phyloP scores from a whole-genome alignment of 2,888 invertebrate genomes.

The Nomada hirtipes region DNA sequence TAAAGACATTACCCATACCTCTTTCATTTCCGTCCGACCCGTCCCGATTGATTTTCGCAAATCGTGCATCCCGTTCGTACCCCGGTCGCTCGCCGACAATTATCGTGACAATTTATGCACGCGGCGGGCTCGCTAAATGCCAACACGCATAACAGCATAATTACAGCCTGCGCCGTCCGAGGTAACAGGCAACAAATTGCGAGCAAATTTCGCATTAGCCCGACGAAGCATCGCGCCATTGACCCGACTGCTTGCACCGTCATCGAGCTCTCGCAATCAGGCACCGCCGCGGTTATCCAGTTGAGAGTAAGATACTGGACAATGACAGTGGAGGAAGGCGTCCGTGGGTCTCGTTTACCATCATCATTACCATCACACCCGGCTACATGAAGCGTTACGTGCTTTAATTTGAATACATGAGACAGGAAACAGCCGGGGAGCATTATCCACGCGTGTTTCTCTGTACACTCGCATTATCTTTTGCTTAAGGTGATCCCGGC shows the following conservation, averaged over 20 bases:
- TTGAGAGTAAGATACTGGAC: background rate
- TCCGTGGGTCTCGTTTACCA: constrained; percentile 72
- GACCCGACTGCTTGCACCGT: constrained; percentile 51
- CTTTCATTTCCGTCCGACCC: background rate
- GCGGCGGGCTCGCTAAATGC: constrained; percentile 18
- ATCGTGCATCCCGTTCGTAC: background rate
- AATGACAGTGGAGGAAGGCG: constrained; percentile 52
- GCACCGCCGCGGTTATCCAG: constrained; percentile 4
- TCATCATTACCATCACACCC: constrained; percentile 76
- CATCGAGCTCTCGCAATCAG: constrained; percentile 56
- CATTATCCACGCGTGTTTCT: constrained; percentile 79
- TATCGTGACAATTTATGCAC: constrained; percentile 38
- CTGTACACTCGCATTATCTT: constrained; percentile 72
- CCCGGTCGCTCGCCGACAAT: constrained; percentile 28
- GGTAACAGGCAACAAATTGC: constrained; percentile 52
- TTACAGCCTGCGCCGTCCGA: constrained; percentile 34
- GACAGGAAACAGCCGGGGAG: constrained; percentile 75
- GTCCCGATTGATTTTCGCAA: constrained; percentile 1
- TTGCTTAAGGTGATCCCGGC: constrained; percentile 64
- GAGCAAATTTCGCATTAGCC: constrained; percentile 55
- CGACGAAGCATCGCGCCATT: constrained; percentile 36
- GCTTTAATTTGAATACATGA: constrained; percentile 81
- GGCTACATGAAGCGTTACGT: constrained; percentile 71
- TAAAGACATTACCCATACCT: background rate
- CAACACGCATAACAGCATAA: constrained; percentile 41